Base-by-base conservation (phyloP, 1,140 invertebrate species). In the Subanguina moxae region DNA sequence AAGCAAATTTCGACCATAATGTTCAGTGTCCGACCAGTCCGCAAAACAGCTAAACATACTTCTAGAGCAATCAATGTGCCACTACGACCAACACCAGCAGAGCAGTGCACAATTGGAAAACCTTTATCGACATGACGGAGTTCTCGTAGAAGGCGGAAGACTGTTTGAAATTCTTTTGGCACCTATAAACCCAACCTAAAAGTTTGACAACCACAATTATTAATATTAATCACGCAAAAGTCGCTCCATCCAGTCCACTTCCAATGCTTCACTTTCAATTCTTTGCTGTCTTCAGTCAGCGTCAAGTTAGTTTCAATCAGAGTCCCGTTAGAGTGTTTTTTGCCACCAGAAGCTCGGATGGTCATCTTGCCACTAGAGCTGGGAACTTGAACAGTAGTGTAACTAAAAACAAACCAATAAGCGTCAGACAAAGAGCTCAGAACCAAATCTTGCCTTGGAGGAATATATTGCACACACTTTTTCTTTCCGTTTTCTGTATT, bases 401-500 rank as follows among this genome's bases (percentile, higher is more conserved):
- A 21, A 15, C 48, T 52, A 15, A 21, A 52, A 52, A 38, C 11
- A 11, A 38, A 38, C 11, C 32, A 3, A 7, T 52, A 52, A 3
- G 23, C 17, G 3, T 15, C 3, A 52, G n/a, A 52, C 17, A 7
- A 15, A 3, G 48, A 52, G 17, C 3, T 52, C 8, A 45, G 11
- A 45, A 45, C 15, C 8, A 8, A 19, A 15, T 52, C 15, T 52
- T 52, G 17, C 48, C n/a, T 52, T 15, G n/a, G 27, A 23, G 68
- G 68, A 27, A 46, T 67, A 42, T 74, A 75, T 19, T 67, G 56
- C 9, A 42, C 70, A 46, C 73, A 75, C 57, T 75, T 75, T 30
- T 62, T 79, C 57, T 82, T 79, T 8, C 80, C 78, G 63, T 76
- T 70, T 72, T 84, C 83, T 30, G 80, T 71, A 28, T 84, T 71